Conservation (phyloP, 2,797 vertebrate genomes). For the Anomalospiza imberbis region DNA sequence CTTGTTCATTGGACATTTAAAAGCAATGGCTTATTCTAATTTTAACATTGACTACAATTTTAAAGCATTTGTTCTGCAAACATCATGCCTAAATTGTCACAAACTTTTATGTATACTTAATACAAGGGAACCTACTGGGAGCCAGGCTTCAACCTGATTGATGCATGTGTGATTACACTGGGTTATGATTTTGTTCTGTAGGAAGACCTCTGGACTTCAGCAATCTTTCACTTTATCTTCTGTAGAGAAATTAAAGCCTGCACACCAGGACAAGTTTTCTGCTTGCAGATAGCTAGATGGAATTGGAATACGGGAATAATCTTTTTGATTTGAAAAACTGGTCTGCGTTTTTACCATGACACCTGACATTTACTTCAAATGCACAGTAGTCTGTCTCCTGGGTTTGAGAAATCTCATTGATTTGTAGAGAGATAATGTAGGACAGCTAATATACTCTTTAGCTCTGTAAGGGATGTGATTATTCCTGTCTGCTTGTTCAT, state of each 20-base stretch:
- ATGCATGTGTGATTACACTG: neutral
- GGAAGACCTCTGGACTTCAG: neutral
- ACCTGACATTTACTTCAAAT: neutral
- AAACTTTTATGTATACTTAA: neutral
- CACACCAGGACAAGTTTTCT: neutral
- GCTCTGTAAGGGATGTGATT: neutral
- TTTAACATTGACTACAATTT: neutral
- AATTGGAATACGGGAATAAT: neutral
- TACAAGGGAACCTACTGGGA: neutral
- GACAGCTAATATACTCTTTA: neutral
- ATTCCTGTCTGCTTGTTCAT: neutral
- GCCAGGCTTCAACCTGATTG: neutral
- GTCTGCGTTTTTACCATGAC: neutral
- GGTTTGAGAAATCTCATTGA: neutral
- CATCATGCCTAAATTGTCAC: neutral
- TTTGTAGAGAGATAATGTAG: neutral
- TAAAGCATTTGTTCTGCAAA: neutral
- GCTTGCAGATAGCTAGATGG: neutral
- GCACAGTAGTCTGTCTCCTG: neutral
- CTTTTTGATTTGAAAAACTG: neutral
- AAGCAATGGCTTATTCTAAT: neutral
- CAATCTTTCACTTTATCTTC: slow-evolving; percentile 14
- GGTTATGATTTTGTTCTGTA: neutral
- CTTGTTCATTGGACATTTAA: neutral
- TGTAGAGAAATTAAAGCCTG: neutral